These are phyloP conservation scores for Hesperophylax magnus DNA, from an alignment of 1,140 invertebrate species.

Conservation along the genomic window DNA sequence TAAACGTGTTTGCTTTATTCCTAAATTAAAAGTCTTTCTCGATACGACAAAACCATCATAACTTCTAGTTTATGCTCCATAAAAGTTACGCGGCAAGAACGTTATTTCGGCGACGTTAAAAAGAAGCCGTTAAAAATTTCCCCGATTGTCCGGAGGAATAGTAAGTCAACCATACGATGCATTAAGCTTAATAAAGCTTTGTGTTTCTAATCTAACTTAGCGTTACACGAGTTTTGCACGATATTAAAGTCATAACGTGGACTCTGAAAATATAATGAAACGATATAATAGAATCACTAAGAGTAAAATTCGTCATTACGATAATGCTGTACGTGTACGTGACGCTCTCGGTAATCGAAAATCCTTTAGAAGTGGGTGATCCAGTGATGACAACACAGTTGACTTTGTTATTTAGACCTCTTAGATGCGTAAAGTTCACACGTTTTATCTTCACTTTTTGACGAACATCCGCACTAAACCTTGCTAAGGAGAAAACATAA, in stretches of 20 bases:
- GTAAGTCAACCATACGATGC: conserved; percentile 1
- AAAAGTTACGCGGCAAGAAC: neutral
- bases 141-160: neutral
- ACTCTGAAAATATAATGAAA: too few relatives aligned
- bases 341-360: too few relatives aligned
- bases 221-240: neutral
- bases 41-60: neutral
- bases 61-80: conserved; percentile 7
- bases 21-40: conserved; percentile 2
- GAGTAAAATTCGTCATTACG: too few relatives aligned
- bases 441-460: too few relatives aligned
- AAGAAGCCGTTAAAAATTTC: neutral
- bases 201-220: neutral
- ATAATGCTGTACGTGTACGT: too few relatives aligned
- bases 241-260: neutral
- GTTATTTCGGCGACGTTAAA: conserved; percentile 12
- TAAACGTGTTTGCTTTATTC: neutral
- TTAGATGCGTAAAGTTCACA: too few relatives aligned
- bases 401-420: too few relatives aligned
- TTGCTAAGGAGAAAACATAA: too few relatives aligned
- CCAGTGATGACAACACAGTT: too few relatives aligned
- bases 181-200: conserved; percentile 2
- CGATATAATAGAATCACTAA: too few relatives aligned
- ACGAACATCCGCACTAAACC: too few relatives aligned
- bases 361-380: too few relatives aligned